Base-by-base conservation (phyloP, 2,797 vertebrate genomes). In the Pteronotus mesoamericanus region DNA sequence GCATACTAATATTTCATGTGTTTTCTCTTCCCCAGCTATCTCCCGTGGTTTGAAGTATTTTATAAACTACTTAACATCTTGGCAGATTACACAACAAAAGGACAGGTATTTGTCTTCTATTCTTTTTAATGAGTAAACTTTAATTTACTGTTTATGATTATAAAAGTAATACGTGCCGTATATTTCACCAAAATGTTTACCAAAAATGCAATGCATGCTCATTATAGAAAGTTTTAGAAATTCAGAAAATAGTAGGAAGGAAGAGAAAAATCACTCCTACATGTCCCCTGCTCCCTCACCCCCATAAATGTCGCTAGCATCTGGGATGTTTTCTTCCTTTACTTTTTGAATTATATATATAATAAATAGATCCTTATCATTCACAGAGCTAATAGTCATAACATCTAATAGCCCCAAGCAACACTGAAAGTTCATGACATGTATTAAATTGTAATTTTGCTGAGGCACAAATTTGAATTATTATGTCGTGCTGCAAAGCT, bases 41-140 rank as follows among this genome's bases (percentile, higher is more conserved):
- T 99, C 85, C 99, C 99, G 0, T 99, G 99, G 99, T 99, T 99
- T 96, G 99, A 99, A 98, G 99, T 99, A 85, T 99, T 99, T 98
- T 99, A 99, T 98, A 99, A 99, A 94, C 98, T 99, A 61, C 99
- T 99, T 77, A 99, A 99, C 98, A 99, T 99, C 98, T 98, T 99
- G 71, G 99, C 99, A 94, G 99, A 99, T 98, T 99, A 99, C 97
- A 99, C 99, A 42, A 98, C 99, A 94, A 99, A 99, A 99, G 99
- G 99, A 98, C 99, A 99, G 99, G 99, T 99, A 99, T 96, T 96
- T 85, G 46, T 94, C 21, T 95, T 97, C 15, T 74, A 84, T 94
- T 94, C 24, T 80, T 87, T 96, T 94, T 92, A 94, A 95, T 16
- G 61, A 92, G 29, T 88, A 68, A 92, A 86, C 26, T 86, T 95